Evolutionary conservation across 2,888 invertebrate species (phyloP), one percentile per base, ranked within the genome.

Genomic region (Chironomus tentans): DNA sequence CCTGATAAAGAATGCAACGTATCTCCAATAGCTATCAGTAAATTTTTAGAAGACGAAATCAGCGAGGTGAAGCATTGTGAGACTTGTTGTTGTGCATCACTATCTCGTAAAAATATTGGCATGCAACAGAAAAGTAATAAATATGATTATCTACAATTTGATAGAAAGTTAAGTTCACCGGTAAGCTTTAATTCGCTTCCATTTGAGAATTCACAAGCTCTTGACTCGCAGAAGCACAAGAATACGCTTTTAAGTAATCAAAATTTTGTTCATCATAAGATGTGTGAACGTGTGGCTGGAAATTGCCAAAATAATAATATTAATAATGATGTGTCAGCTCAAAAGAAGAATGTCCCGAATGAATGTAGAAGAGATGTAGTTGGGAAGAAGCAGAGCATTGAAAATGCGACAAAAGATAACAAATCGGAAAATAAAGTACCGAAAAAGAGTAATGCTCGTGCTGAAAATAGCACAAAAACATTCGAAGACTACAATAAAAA

Each of bases 21-120:
- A 38, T 95, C 95, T 3, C 94, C 95, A 24, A 92, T 94, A 10
- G 90, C 94, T 73, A 92, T 95, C 92, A 94, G 95, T 2, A 95
- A 95, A 86, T 93, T 95, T 78, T 86, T 96, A 46, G 93, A 95
- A 83, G 94, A 95, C 77, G 94, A 94, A 79, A 90, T 92, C 77
- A 83, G 88, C 78, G 89, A 91, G 73, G 87, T 90, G 2, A 92
- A 92, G 82, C 94, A 94, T 81, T 94, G 94, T 83, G 91, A 92
- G 80, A 92, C 92, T 2, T 94, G 94, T 80, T 89, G 89, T 65
- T 94, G 94, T 82, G 86, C 88, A 76, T 82, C 81, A 65, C 83
- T 83, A 79, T 86, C 84, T 80, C 80, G 86, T 12, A 85, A 85
- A 48, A 85, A 85, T 71, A 82, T 83, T 84, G 89, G 83, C 85